Evolutionary conservation across 2,888 invertebrate genomes (phyloP).

Genomic region (Acanthosepion lycidas): DNA sequence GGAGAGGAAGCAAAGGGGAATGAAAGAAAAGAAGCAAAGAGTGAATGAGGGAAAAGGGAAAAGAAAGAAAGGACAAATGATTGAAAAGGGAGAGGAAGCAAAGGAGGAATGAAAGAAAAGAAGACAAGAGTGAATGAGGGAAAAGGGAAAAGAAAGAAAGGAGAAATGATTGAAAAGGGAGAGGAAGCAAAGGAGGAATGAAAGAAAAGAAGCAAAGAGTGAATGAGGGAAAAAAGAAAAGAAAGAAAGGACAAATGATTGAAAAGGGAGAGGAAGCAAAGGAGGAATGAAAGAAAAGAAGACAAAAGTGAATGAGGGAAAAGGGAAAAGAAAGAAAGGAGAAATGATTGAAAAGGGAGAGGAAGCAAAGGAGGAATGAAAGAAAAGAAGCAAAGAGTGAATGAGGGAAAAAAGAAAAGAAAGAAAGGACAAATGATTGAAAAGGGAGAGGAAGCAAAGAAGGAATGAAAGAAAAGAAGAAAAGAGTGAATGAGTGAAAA

Average conservation of each 20-base stretch:
- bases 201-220: no score
- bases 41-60: no score
- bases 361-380: no score
- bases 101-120: neutral
- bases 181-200: neutral
- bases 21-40: no score
- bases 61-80: neutral
- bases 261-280: neutral
- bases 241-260: neutral
- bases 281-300: neutral
- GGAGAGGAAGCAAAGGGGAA: no score
- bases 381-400: no score
- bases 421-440: neutral
- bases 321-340: neutral
- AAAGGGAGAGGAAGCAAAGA: no score
- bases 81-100: neutral
- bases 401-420: neutral
- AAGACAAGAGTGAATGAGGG: neutral
- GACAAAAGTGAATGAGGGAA: neutral
- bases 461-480: no score
- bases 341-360: neutral
- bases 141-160: neutral
- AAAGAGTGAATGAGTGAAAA: no score
- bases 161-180: neutral
- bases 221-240: neutral